Conservation (phyloP, 2,797 vertebrate species). For the Molossus molossus region DNA sequence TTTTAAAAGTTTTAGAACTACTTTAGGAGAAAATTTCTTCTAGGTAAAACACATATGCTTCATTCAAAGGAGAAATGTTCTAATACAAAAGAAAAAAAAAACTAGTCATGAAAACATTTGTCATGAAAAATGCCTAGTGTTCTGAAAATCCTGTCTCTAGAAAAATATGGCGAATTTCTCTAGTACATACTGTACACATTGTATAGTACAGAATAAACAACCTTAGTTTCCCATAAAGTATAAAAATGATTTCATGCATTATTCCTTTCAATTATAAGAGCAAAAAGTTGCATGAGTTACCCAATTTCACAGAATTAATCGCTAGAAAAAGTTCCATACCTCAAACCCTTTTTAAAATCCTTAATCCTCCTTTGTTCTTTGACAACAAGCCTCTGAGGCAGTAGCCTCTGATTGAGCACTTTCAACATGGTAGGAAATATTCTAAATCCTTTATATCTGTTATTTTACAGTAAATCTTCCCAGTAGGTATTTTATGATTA, state of each 20-base stretch:
- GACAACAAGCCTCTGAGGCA: background rate
- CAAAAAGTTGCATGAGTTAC: background rate
- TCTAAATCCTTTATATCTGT: background rate
- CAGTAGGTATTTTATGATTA: background rate
- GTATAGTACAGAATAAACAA: background rate
- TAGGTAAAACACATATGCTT: background rate
- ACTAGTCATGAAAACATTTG: background rate
- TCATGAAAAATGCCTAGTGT: background rate
- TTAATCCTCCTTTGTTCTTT: background rate
- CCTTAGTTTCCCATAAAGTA: background rate
- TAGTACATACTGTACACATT: background rate
- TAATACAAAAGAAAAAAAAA: constrained; percentile 6
- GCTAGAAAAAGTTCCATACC: background rate
- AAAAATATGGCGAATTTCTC: constrained; percentile 13
- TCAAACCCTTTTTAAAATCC: background rate
- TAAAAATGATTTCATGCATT: background rate
- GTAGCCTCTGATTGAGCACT: background rate
- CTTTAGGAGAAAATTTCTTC: background rate
- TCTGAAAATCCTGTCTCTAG: background rate
- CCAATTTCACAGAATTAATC: background rate
- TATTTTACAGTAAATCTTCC: background rate
- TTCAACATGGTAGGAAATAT: background rate
- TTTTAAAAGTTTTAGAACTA: constrained; percentile 2
- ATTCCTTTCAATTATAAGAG: background rate
- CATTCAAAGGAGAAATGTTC: background rate